Percentiles rank a stretch among this genome's conserved stretches.
Conservation (phyloP, 1,140 invertebrate genomes). For the Coboldia fuscipes region DNA sequence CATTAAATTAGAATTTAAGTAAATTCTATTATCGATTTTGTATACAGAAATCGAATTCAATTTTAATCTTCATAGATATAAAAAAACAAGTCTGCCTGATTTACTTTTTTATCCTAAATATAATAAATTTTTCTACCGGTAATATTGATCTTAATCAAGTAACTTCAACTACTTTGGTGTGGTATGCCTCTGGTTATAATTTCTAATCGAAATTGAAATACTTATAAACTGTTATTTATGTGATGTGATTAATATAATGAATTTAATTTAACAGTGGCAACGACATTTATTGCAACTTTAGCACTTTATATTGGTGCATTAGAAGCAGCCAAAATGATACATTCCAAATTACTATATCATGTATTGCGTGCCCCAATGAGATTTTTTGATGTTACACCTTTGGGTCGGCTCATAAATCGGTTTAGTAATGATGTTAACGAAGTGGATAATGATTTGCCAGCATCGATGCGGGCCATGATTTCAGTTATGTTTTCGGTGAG, state of each 20-base stretch:
- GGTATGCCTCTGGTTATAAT: too few relatives aligned
- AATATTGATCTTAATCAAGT: too few relatives aligned
- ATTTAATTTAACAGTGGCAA: slow-evolving; percentile 29
- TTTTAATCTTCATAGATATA: too few relatives aligned
- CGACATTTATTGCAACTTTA: slow-evolving; percentile 43
- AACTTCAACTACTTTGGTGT: too few relatives aligned
- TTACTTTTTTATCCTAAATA: too few relatives aligned
- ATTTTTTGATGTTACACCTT: slow-evolving; percentile 46
- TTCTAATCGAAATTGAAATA: too few relatives aligned
- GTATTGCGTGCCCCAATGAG: slow-evolving; percentile 45
- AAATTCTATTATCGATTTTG: too few relatives aligned
- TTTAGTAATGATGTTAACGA: slow-evolving; percentile 39
- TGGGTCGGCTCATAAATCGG: slow-evolving; percentile 39
- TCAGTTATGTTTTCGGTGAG: slow-evolving; percentile 18
- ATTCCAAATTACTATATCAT: slow-evolving; percentile 39
- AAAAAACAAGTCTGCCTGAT: too few relatives aligned
- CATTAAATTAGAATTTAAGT: too few relatives aligned
- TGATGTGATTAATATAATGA: background rate
- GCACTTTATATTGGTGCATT: slow-evolving; percentile 44
- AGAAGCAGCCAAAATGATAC: slow-evolving; percentile 42
- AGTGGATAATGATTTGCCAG: slow-evolving; percentile 24
- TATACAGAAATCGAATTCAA: too few relatives aligned
- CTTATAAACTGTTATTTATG: too few relatives aligned
- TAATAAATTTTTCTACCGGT: too few relatives aligned
- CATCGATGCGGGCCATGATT: slow-evolving; percentile 3